These are phyloP conservation scores for Tipula lateralis DNA, from an alignment of 2,888 invertebrate genomes.

Conservation along the genomic window DNA sequence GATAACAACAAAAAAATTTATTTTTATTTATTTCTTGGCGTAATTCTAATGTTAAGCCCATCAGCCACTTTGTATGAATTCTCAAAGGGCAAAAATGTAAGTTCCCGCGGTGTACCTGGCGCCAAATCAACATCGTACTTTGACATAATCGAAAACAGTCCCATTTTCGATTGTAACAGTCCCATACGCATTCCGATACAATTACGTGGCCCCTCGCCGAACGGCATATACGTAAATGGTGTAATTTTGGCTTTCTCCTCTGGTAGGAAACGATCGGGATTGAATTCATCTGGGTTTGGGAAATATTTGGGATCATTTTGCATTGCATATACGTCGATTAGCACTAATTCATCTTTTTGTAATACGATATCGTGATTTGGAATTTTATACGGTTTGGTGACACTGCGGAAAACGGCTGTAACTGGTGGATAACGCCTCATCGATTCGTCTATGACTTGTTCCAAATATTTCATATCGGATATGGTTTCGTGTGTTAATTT, in stretches of 20 bases:
- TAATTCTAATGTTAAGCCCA: slow-evolving; percentile 3
- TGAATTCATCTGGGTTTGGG: background rate
- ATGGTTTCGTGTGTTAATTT: slow-evolving; percentile 35
- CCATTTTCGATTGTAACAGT: background rate
- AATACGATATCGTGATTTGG: background rate
- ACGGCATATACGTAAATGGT: background rate
- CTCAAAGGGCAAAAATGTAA: background rate
- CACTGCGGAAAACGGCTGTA: slow-evolving; percentile 33
- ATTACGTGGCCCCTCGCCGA: slow-evolving; percentile 31
- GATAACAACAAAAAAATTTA: background rate
- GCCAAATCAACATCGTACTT: background rate
- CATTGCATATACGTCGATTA: background rate
- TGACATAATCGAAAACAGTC: background rate
- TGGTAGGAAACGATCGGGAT: background rate
- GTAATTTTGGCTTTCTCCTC: background rate
- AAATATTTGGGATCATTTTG: slow-evolving; percentile 24
- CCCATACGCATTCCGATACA: slow-evolving; percentile 29
- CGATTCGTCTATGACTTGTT: slow-evolving; percentile 32
- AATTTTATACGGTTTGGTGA: slow-evolving; percentile 30
- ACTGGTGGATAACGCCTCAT: slow-evolving; percentile 34
- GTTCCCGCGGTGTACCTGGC: background rate
- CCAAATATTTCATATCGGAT: slow-evolving; percentile 36
- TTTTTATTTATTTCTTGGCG: background rate
- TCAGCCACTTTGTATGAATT: background rate
- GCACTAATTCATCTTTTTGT: background rate